A percentile compares a stretch with the other conserved stretches of the same genome.
These are phyloP conservation scores for Lethocerus indicus DNA, from an alignment of 1,140 invertebrate genomes.

Conservation along the genomic window DNA sequence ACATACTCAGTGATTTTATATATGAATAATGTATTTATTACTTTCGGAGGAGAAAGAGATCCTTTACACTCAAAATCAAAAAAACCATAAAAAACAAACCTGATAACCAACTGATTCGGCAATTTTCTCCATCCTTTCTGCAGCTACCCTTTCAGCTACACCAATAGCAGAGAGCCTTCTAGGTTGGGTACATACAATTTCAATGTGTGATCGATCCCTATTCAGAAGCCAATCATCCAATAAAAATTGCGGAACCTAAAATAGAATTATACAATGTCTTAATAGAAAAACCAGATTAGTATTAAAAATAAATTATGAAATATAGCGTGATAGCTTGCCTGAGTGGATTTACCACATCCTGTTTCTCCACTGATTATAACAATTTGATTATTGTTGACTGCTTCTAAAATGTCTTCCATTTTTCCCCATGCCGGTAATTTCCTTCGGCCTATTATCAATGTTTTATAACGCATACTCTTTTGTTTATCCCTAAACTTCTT, in stretches of 20 bases:
- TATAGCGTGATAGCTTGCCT: conserved; percentile 29
- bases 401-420: conserved; percentile 35
- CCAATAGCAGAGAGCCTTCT: conserved; percentile 81
- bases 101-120: conserved; percentile 81
- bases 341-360: conserved; percentile 82
- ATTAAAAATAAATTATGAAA: not conserved
- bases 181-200: conserved; percentile 86
- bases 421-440: conserved; percentile 44
- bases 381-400: conserved; percentile 41
- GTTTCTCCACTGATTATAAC: conserved; percentile 64
- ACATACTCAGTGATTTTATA: not conserved
- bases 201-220: conserved; percentile 32
- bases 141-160: conserved; percentile 74
- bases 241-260: conserved; percentile 71
- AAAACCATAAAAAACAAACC: conserved; percentile 22
- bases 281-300: not conserved
- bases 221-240: conserved; percentile 56
- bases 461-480: conserved; percentile 37
- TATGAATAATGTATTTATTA: not conserved
- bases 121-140: conserved; percentile 66
- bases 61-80: not conserved
- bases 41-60: not conserved
- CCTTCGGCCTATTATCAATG: conserved; percentile 38
- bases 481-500: conserved; percentile 37
- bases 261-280: not conserved